Evolutionary conservation across 1,140 invertebrate species (phyloP), one percentile per base, ranked within the genome.

Genomic region (Panagrolaimus sp.): DNA sequence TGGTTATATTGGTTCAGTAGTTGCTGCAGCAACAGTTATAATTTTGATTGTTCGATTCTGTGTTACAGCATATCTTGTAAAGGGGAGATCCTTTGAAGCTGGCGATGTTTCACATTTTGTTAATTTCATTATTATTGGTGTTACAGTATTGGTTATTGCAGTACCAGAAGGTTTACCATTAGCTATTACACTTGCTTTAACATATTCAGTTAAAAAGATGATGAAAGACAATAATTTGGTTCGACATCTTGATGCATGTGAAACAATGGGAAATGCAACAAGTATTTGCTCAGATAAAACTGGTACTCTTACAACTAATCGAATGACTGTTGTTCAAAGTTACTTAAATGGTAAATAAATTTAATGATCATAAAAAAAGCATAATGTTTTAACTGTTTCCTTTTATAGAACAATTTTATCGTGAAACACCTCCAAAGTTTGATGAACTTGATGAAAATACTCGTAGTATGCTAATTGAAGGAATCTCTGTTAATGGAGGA

Each of bases 161-260:
- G 79, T 83, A 13, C 81, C 81, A 53, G 81, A 83, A 72, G 81
- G 78, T 48, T 71, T 80, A 11, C 78, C 78, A 27, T 57, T 77
- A 5, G 74, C 74, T 27, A 72, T 80, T 27, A 77, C 75, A 25
- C 70, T 80, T 43, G 66, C 74, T 38, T 67, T 78, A 62, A 70
- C 78, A 42, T 79, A 77, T 48, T 80, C 77, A n/a, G 78, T 82
- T 20, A 46, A 96, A 92, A 53, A 73, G 63, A 79, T 80, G 75
- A 74, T 75, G 66, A 63, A 64, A 42, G 77, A 77, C 61, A 76
- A 80, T 62, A 80, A 80, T 69, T 66, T 80, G 38, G 79, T 81
- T 9, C 62, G 79, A 23, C 79, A 81, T 77, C 69, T 81, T 57
- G 75, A 81, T 68, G 79, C 79, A 14, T 81, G 79, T 66, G 79